phyloP scores from a whole-genome alignment of 2,113 vertebrate species.

The Semicossyphus pulcher region DNA sequence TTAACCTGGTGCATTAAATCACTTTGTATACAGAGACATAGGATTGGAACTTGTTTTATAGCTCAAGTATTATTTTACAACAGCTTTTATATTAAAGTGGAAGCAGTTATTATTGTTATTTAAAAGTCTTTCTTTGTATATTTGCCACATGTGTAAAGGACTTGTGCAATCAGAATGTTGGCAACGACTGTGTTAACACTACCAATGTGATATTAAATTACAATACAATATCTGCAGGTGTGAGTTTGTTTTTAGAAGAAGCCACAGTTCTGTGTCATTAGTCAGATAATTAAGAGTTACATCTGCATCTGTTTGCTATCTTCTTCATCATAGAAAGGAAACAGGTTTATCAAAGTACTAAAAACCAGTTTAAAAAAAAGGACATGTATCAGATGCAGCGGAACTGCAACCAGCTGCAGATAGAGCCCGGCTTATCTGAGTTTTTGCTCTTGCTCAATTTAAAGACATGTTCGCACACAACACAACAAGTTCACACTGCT shows the following conservation, averaged over 20 bases:
- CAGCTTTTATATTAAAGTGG: conserved; percentile 12
- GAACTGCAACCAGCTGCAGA: conserved; percentile 8
- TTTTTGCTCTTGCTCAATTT: conserved; percentile 52
- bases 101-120: background rate
- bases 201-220: conserved; percentile 27
- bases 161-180: conserved; percentile 16
- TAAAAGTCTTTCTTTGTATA: conserved; percentile 12
- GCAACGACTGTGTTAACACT: conserved; percentile 20
- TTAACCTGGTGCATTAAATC: conserved; percentile 12
- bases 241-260: background rate
- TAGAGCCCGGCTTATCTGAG: background rate
- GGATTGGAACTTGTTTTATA: conserved; percentile 13
- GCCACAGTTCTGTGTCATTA: too few species aligned
- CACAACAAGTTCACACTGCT: background rate
- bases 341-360: conserved; percentile 24
- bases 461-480: background rate
- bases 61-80: conserved; percentile 13
- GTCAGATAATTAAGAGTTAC: background rate
- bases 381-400: conserved; percentile 28
- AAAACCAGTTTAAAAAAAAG: background rate
- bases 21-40: background rate
- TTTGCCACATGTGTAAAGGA: conserved; percentile 32
- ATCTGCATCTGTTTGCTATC: background rate
- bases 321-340: conserved; percentile 35
- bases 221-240: background rate